A percentile compares a stretch with the other conserved stretches of the same genome.
Conservation (phyloP, 2,113 vertebrate genomes). For the Aptenodytes patagonicus region DNA sequence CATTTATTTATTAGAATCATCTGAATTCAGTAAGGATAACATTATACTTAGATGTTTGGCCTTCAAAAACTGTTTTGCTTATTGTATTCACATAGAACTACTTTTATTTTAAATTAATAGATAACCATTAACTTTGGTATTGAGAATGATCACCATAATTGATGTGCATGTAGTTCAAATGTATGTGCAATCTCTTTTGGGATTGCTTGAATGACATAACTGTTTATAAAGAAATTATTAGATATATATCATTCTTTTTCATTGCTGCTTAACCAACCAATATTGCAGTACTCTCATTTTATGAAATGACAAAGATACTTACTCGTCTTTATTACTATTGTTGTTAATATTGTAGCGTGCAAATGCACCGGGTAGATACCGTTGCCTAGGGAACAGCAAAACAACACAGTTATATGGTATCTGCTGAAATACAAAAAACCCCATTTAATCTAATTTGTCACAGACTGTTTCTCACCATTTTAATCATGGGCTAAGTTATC, state of each 20-base stretch:
- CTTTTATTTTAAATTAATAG: background rate
- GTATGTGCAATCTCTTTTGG: background rate
- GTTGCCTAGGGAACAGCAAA: slow-evolving; percentile 69
- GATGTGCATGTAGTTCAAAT: background rate
- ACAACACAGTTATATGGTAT: background rate
- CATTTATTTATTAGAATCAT: background rate
- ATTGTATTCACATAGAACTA: background rate
- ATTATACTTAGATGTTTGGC: background rate
- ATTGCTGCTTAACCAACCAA: background rate
- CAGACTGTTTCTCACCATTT: background rate
- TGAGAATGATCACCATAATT: background rate
- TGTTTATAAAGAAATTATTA: background rate
- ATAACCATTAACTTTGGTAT: background rate
- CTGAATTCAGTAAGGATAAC: background rate
- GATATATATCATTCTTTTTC: background rate
- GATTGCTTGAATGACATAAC: background rate
- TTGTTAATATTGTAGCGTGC: slow-evolving; percentile 84
- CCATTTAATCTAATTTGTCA: background rate
- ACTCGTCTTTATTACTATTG: slow-evolving; percentile 92
- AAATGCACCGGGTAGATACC: slow-evolving; percentile 51
- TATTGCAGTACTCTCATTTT: background rate
- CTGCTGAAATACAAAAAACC: background rate
- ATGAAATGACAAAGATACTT: slow-evolving; percentile 71
- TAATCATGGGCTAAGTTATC: background rate
- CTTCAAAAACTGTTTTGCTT: background rate